These are phyloP conservation scores for Atherinosoma microstoma DNA, from an alignment of 2,797 vertebrate genomes.

Conservation along the genomic window DNA sequence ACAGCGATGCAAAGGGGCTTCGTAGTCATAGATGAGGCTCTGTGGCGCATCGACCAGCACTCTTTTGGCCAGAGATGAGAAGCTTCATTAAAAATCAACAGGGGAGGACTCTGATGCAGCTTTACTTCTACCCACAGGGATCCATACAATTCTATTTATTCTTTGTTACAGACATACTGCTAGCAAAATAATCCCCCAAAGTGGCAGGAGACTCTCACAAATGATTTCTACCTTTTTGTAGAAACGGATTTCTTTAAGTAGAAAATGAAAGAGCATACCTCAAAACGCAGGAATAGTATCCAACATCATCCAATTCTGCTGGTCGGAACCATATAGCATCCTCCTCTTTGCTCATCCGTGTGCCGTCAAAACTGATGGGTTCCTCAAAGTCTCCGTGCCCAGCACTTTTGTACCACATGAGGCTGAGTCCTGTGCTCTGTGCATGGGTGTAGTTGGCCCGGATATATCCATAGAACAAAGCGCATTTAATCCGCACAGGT, in stretches of 20 bases:
- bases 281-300: conserved; percentile 95
- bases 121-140: conserved; percentile 36
- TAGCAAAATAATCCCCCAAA: conserved; percentile 20
- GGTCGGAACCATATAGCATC: conserved; percentile 98
- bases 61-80: conserved; percentile 49
- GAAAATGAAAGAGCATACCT: conserved; percentile 63
- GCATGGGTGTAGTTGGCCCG: conserved; percentile 97
- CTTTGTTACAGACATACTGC: conserved; percentile 36
- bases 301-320: conserved; percentile 92
- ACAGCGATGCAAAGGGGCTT: conserved; percentile 47
- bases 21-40: conserved; percentile 32
- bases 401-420: conserved; percentile 99
- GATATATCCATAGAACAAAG: conserved; percentile 99
- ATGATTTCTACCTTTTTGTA: background rate
- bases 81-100: conserved; percentile 58
- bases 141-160: conserved; percentile 43
- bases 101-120: conserved; percentile 45
- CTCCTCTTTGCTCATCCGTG: conserved; percentile 97
- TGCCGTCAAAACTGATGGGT: conserved; percentile 96
- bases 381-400: conserved; percentile 96
- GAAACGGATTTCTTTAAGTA: background rate
- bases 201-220: background rate
- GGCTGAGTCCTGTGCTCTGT: conserved; percentile 96
- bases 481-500: conserved; percentile 98
- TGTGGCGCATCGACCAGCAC: conserved; percentile 34